A percentile compares a stretch with the other conserved stretches of the same genome.
Evolutionary conservation across 2,113 vertebrate species (phyloP).

Genomic region (Hyla sarda): DNA sequence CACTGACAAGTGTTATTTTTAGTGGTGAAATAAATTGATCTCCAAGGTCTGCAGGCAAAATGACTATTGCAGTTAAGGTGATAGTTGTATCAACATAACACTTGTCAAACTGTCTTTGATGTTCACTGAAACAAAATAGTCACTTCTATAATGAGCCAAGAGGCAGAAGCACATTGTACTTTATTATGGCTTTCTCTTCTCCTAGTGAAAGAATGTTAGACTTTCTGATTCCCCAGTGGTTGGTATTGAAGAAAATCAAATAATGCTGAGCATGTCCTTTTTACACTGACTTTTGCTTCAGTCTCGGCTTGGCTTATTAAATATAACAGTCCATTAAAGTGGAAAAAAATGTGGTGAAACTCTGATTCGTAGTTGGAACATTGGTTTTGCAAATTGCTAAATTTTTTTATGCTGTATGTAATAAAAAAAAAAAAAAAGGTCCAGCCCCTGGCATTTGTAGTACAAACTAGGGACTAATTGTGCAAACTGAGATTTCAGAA

Average conservation of each 20-base stretch:
- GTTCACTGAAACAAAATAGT: constrained; percentile 30
- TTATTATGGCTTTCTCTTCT: constrained; percentile 22
- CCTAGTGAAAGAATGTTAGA: constrained; percentile 1
- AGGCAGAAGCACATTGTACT: not conserved
- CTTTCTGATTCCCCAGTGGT: not conserved
- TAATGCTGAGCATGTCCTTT: constrained; percentile 10
- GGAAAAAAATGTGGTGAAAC: not conserved
- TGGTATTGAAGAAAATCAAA: not conserved
- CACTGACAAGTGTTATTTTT: constrained; percentile 38
- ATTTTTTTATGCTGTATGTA: no score
- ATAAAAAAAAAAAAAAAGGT: no score
- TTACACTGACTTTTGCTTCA: not conserved
- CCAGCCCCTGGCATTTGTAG: no score
- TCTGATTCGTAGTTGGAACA: not conserved
- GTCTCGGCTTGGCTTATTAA: not conserved
- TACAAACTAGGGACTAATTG: no score
- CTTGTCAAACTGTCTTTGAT: constrained; percentile 40
- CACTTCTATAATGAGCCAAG: constrained; percentile 28
- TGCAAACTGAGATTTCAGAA: no score
- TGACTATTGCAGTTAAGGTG: constrained; percentile 37
- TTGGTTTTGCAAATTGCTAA: not conserved
- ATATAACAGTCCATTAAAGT: not conserved
- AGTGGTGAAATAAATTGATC: constrained; percentile 41
- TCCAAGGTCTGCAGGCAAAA: constrained; percentile 21
- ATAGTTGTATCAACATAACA: constrained; percentile 33